These are phyloP conservation scores for Telenomus remus DNA, from an alignment of 1,140 invertebrate species.

Conservation along the genomic window DNA sequence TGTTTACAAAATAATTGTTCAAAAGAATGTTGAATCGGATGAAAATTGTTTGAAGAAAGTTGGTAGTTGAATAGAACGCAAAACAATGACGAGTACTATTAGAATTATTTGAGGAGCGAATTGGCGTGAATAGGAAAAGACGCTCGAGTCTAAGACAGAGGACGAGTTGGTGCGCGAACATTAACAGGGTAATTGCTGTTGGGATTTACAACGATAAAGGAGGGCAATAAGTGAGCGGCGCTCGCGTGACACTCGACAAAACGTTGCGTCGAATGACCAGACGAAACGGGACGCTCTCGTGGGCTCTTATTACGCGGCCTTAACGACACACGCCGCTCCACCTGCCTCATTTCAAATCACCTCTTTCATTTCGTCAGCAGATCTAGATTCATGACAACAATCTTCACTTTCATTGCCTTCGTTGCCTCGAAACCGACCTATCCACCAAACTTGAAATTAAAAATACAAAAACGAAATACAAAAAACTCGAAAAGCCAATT, in stretches of 20 bases:
- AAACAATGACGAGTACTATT: too few species aligned
- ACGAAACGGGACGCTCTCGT: constrained; percentile 43
- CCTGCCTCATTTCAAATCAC: constrained; percentile 37
- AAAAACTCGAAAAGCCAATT: too few species aligned
- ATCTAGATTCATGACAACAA: constrained; percentile 32
- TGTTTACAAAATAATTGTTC: too few species aligned
- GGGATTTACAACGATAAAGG: constrained; percentile 54
- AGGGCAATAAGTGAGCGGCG: constrained; percentile 38
- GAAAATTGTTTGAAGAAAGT: too few species aligned
- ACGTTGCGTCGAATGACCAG: constrained; percentile 49
- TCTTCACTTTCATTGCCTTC: constrained; percentile 25
- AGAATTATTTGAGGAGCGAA: too few species aligned
- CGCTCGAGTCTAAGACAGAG: too few species aligned
- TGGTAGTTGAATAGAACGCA: too few species aligned
- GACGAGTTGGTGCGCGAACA: constrained; percentile 3
- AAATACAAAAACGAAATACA: too few species aligned
- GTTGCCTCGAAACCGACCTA: too few species aligned
- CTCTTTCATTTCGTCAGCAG: constrained; percentile 34
- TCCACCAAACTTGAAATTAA: too few species aligned
- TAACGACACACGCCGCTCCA: constrained; percentile 51
- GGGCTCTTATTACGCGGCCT: constrained; percentile 52
- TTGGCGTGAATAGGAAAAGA: too few species aligned
- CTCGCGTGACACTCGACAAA: constrained; percentile 42
- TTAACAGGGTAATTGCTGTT: constrained; percentile 45
- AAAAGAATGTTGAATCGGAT: too few species aligned